Evolutionary conservation across 2,113 vertebrate species (phyloP).

Genomic region (Stigmatopora argus): DNA sequence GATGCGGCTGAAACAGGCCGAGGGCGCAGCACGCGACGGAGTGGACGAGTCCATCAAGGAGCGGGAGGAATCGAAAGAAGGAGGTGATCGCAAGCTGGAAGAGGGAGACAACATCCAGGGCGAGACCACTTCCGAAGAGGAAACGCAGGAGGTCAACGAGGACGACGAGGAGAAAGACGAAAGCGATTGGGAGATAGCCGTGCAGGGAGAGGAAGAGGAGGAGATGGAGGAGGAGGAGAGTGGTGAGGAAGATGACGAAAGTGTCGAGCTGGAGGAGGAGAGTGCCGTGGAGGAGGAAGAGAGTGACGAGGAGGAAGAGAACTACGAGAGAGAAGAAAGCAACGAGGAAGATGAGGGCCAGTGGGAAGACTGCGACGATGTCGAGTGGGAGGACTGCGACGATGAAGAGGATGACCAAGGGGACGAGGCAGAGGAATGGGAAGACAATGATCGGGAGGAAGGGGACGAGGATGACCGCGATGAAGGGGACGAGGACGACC

Average conservation of each 20-base stretch:
- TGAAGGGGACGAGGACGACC: background rate
- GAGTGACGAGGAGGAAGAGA: background rate
- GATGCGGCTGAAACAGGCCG: background rate
- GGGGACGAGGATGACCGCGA: background rate
- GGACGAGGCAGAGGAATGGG: background rate
- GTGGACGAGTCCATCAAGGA: background rate
- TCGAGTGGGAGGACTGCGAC: background rate
- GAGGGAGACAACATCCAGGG: background rate
- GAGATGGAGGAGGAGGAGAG: background rate
- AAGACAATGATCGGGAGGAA: background rate
- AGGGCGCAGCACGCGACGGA: background rate
- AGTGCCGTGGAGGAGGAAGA: background rate
- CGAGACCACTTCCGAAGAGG: background rate
- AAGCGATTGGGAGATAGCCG: background rate
- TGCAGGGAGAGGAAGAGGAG: background rate
- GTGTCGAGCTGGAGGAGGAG: background rate
- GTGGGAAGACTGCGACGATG: background rate
- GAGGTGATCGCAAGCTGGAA: background rate
- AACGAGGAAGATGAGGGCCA: too few species aligned
- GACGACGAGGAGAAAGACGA: background rate
- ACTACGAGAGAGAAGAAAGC: background rate
- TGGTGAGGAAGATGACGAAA: background rate
- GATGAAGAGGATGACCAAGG: background rate
- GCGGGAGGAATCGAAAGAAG: background rate
- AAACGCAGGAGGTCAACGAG: background rate